Conservation (phyloP, 2,888 invertebrate genomes). For the Chrysolina americana region DNA sequence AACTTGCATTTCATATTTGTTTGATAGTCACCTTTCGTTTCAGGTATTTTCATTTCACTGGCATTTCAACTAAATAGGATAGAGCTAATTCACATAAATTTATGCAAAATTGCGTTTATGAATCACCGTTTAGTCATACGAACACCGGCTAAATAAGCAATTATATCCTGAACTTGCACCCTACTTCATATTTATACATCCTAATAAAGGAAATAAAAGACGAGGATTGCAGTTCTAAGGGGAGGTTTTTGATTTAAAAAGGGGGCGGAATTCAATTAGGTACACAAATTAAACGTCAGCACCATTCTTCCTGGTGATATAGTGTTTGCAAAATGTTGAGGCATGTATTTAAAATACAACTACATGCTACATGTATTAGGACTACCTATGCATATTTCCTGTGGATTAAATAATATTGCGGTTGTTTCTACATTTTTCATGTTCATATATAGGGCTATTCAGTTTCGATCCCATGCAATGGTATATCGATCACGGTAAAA, state of each 20-base stretch:
- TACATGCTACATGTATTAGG: slow-evolving; percentile 1
- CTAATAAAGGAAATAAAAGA: slow-evolving; percentile 67
- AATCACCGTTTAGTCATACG: slow-evolving; percentile 58
- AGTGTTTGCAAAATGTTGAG: slow-evolving; percentile 54
- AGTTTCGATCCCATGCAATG: too few relatives aligned
- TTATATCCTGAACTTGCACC: slow-evolving; percentile 59
- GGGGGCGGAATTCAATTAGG: slow-evolving; percentile 66
- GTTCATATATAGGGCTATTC: too few relatives aligned
- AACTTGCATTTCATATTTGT: too few relatives aligned
- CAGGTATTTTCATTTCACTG: background rate
- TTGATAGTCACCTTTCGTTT: too few relatives aligned
- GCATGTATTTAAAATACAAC: slow-evolving; percentile 37
- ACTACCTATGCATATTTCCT: background rate
- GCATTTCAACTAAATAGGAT: background rate
- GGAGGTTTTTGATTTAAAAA: slow-evolving; percentile 64
- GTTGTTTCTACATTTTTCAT: too few relatives aligned
- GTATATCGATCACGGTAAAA: too few relatives aligned
- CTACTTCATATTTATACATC: slow-evolving; percentile 66
- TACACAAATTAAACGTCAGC: slow-evolving; percentile 67
- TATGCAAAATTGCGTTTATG: slow-evolving; percentile 36
- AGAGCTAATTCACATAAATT: background rate
- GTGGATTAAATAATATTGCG: background rate
- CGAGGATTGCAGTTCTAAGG: slow-evolving; percentile 64
- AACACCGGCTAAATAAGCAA: slow-evolving; percentile 61
- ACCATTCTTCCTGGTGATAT: slow-evolving; percentile 63